phyloP scores from a whole-genome alignment of 1,140 invertebrate species.

The Atopsyche davidsoni region DNA sequence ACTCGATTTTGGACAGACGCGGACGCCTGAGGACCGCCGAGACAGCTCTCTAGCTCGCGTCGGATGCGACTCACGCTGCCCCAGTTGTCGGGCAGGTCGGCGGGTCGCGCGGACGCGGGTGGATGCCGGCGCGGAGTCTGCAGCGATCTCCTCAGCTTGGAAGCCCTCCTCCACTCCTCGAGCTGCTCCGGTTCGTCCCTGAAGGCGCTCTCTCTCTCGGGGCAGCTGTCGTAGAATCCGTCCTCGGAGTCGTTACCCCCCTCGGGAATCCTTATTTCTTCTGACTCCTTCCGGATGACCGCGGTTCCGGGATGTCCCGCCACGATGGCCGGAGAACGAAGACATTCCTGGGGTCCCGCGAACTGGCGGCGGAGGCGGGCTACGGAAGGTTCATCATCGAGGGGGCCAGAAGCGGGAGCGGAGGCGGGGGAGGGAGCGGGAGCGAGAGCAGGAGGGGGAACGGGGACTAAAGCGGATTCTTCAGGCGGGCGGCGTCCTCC shows the following conservation, averaged over 20 bases:
- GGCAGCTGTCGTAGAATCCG: slow-evolving; percentile 28
- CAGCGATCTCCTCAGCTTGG: slow-evolving; percentile 54
- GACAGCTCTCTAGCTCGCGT: slow-evolving; percentile 45
- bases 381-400: slow-evolving; percentile 42
- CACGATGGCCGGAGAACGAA: slow-evolving; percentile 34
- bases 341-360: slow-evolving; percentile 37
- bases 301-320: slow-evolving; percentile 34
- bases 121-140: slow-evolving; percentile 51
- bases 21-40: slow-evolving; percentile 38
- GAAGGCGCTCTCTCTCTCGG: slow-evolving; percentile 29
- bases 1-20: neutral
- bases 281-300: slow-evolving; percentile 29
- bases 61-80: slow-evolving; percentile 48
- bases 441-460: slow-evolving; percentile 43
- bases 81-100: slow-evolving; percentile 48
- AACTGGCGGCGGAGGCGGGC: slow-evolving; percentile 37
- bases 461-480: too few species aligned
- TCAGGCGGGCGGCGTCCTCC: slow-evolving; percentile 37
- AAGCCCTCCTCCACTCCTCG: slow-evolving; percentile 53
- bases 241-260: slow-evolving; percentile 26
- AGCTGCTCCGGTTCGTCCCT: slow-evolving; percentile 33
- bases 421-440: slow-evolving; percentile 37
- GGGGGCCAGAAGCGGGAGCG: too few species aligned
- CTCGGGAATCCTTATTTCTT: slow-evolving; percentile 37
- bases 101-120: slow-evolving; percentile 41